These are phyloP conservation scores for Luehdorfia chinensis DNA, from an alignment of 1,140 invertebrate genomes.

Conservation along the genomic window DNA sequence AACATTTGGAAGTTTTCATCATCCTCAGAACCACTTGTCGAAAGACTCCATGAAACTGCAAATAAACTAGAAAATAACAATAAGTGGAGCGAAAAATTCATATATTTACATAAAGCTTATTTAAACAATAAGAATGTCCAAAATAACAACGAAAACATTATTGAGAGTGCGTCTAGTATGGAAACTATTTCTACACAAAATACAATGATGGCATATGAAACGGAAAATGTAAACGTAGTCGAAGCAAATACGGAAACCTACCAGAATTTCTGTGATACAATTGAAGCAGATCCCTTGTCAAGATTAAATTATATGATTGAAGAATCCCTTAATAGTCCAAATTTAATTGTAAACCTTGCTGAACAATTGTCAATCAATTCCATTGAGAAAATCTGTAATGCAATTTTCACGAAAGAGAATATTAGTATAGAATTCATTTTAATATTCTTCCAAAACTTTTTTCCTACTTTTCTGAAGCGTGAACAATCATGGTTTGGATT, in stretches of 20 bases:
- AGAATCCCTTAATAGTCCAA: not conserved
- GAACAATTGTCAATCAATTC: not conserved
- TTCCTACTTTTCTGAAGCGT: slow-evolving; percentile 31
- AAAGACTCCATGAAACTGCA: not conserved
- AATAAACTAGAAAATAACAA: slow-evolving; percentile 4
- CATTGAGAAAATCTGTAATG: slow-evolving; percentile 6
- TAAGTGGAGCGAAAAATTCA: slow-evolving; percentile 14
- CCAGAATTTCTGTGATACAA: not conserved
- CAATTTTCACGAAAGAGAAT: not conserved
- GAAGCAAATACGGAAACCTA: no score
- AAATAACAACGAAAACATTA: not conserved
- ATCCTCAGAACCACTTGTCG: not conserved
- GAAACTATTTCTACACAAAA: no score
- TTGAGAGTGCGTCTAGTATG: no score
- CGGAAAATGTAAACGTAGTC: no score
- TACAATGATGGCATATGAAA: no score
- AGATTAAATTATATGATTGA: slow-evolving; percentile 2
- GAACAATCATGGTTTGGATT: slow-evolving; percentile 28
- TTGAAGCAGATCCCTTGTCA: not conserved
- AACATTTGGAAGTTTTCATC: slow-evolving; percentile 9
- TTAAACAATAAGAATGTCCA: not conserved
- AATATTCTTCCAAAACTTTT: slow-evolving; percentile 30
- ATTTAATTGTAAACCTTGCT: slow-evolving; percentile 1
- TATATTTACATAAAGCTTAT: not conserved
- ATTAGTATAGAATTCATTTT: not conserved